Evolutionary conservation across 2,797 vertebrate species (phyloP), one percentile per base, ranked within the genome.

Genomic region (Enteromius treurensis): DNA sequence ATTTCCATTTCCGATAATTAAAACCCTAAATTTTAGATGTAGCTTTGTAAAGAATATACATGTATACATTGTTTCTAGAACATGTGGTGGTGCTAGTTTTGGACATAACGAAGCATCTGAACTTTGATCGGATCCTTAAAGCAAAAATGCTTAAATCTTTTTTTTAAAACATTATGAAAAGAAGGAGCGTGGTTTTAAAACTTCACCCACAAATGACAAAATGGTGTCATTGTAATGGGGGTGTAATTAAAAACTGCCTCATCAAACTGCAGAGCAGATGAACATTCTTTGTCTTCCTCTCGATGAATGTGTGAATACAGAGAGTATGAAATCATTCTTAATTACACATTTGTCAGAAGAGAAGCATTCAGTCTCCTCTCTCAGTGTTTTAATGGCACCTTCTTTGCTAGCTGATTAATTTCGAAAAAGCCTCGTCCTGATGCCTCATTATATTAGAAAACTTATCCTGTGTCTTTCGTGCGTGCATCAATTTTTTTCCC

Each of bases 311-410:
- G 88, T 92, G 91, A 93, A 90, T 86, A 77, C n/a, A 82, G 84
- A 67, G 81, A 70, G 76, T 87, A 88, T 89, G 87, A 89, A 90
- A 89, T 88, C 85, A 82, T 83, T 87, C 75, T 93, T 95, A 95
- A 95, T 95, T 95, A 94, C 92, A 93, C 91, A 94, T 94, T 95
- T 95, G 93, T 95, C 94, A 95, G 91, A 94, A 92, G 92, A 94
- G 92, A 93, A 90, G 90, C 89, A 87, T 93, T 93, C 90, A 92
- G 88, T 88, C 91, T 90, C 88, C 87, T 91, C 92, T 91, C 87
- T 88, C 87, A 88, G 90, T 92, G 91, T 90, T 90, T 88, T 89
- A 89, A 88, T 90, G 88, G 90, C 88, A 76, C 86, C 82, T 70
- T 79, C 80, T 86, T 84, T 85, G 69, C 77, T 19, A 53, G 74